Base-by-base conservation (phyloP, 2,113 vertebrate genomes). In the Ictalurus punctatus region DNA sequence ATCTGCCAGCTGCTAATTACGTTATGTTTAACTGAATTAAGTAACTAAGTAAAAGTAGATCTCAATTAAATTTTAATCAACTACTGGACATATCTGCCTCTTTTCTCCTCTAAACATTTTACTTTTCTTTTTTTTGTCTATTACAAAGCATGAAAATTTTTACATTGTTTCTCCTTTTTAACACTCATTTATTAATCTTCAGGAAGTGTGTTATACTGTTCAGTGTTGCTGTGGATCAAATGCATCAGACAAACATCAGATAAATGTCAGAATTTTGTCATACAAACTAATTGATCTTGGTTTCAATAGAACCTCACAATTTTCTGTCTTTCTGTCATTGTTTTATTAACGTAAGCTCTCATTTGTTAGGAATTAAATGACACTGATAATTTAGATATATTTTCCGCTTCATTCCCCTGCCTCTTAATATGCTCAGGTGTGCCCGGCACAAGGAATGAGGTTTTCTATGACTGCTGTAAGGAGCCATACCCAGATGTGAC, bases 401-500 rank as follows among this genome's bases (percentile, higher is more conserved):
- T 76, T 84, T 14, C 30, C 21, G 2, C 23, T 44, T 48, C 25
- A 79, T 14, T 44, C 37, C 63, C 37, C 76, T 44, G 19, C 13
- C 23, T 8, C 58, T 58, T 52, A 16, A 16, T 86, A 10, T 54
- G 56, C 73, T 17, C 30, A 96, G 96, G 95, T n/a, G 95, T 96
- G 67, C 95, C 95, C 0, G 95, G 95, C 69, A 90, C 85, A 58
- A 93, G 95, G 52, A 95, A 87, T 0, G 95, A 95, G 25, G 52
- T 91, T 52, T 96, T 94, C 87, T 96, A 96, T 2, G 95, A 95
- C 37, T 96, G 95, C 80, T 96, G 95, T 71, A 95, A 96, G 92
- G 96, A 96, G 93, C 95, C 96, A 0, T 96, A 95, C 90, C 95
- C 94, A 0, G 95, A 96, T 25, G 95, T 96, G 90, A 96, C 95